These are phyloP conservation scores for Semotilus atromaculatus DNA, from an alignment of 2,797 vertebrate species.

Conservation along the genomic window DNA sequence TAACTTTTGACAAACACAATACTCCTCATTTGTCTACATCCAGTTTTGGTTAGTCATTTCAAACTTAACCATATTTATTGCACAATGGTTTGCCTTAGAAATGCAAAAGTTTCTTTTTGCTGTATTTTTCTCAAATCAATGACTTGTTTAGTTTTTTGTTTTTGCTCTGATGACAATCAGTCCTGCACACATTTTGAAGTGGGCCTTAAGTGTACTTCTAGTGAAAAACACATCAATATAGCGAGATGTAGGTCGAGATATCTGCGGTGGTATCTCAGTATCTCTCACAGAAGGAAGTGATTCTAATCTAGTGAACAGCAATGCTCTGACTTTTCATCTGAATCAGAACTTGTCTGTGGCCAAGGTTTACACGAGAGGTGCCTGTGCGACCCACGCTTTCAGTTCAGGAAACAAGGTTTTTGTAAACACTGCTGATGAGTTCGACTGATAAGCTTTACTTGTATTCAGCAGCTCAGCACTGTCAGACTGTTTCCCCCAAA, in stretches of 20 bases:
- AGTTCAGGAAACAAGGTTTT: background rate
- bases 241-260: conserved; percentile 1
- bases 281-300: background rate
- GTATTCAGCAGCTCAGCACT: background rate
- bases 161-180: background rate
- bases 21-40: background rate
- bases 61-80: background rate
- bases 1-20: background rate
- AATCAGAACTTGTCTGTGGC: background rate
- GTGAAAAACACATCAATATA: background rate
- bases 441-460: background rate
- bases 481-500: background rate
- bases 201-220: background rate
- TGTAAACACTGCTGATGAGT: background rate
- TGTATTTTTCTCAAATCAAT: background rate
- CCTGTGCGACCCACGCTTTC: background rate
- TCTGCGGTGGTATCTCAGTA: background rate
- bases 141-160: background rate
- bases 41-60: background rate
- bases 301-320: background rate
- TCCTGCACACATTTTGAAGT: background rate
- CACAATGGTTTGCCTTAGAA: background rate
- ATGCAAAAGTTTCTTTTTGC: background rate
- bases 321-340: background rate
- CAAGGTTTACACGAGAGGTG: background rate